Evolutionary conservation across 2,888 invertebrate species (phyloP).

Genomic region (Chloromyia formosa): DNA sequence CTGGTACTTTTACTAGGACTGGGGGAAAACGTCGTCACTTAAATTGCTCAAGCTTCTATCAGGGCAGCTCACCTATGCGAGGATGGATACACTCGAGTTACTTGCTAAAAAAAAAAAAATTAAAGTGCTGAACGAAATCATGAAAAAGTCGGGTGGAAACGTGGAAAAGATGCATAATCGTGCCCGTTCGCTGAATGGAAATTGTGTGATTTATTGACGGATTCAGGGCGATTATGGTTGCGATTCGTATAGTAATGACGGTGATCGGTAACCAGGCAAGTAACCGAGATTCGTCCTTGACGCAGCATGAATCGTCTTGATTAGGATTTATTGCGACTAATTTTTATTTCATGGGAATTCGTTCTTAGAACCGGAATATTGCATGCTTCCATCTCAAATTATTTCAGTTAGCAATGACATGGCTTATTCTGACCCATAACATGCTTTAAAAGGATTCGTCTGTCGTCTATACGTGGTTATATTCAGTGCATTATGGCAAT

Average conservation of each 20-base stretch:
- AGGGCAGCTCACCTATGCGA: conserved; percentile 11
- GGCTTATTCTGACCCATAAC: no score
- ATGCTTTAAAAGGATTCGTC: no score
- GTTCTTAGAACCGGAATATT: neutral
- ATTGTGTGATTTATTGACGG: conserved; percentile 44
- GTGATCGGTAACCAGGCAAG: neutral
- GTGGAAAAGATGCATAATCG: conserved; percentile 15
- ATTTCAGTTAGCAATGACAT: neutral
- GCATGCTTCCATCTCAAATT: neutral
- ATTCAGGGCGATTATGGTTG: conserved; percentile 28
- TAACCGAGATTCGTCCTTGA: conserved; percentile 5
- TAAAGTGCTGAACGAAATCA: neutral
- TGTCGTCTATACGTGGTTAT: no score
- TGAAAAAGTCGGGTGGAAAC: neutral
- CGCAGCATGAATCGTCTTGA: conserved; percentile 1
- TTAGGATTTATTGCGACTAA: conserved; percentile 28
- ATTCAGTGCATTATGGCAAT: no score
- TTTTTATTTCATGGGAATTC: conserved; percentile 22
- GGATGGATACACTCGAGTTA: conserved; percentile 18
- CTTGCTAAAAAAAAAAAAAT: neutral
- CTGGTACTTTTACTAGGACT: neutral
- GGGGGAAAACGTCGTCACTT: conserved; percentile 3
- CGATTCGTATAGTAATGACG: neutral
- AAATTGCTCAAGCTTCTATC: conserved; percentile 4
- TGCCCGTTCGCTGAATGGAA: conserved; percentile 35